phyloP scores from a whole-genome alignment of 1,140 invertebrate species.

The Oryctes rhinoceros region DNA sequence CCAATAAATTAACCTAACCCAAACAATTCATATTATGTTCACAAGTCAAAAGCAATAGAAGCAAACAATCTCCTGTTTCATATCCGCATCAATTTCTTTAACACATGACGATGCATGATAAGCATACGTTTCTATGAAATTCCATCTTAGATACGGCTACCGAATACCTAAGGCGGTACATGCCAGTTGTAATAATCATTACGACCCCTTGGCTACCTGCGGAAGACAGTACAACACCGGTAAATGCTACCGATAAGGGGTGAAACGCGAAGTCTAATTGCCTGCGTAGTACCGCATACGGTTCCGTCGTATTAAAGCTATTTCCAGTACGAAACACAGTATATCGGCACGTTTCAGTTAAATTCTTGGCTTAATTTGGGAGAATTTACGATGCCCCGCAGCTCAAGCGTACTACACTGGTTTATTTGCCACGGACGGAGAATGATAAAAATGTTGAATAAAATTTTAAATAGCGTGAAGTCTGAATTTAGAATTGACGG shows the following conservation, averaged over 20 bases:
- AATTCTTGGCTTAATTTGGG: slow-evolving; percentile 14
- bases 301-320: background rate
- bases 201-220: slow-evolving; percentile 9
- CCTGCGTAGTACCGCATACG: slow-evolving; percentile 18
- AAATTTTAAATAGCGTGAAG: too few relatives aligned
- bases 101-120: too few relatives aligned
- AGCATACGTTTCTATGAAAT: too few relatives aligned
- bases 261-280: slow-evolving; percentile 19
- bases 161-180: background rate
- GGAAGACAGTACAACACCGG: background rate
- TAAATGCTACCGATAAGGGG: slow-evolving; percentile 7
- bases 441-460: too few relatives aligned
- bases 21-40: too few relatives aligned
- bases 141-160: too few relatives aligned
- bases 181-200: slow-evolving; percentile 7
- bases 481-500: too few relatives aligned
- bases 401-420: background rate
- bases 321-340: background rate
- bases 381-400: slow-evolving; percentile 1
- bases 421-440: too few relatives aligned
- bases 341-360: slow-evolving; percentile 15
- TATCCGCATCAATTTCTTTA: too few relatives aligned
- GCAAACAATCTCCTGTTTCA: too few relatives aligned
- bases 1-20: too few relatives aligned
- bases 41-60: too few relatives aligned